Evolutionary conservation across 1,140 invertebrate species (phyloP).

Genomic region (Pogonomyrmex barbatus): DNA sequence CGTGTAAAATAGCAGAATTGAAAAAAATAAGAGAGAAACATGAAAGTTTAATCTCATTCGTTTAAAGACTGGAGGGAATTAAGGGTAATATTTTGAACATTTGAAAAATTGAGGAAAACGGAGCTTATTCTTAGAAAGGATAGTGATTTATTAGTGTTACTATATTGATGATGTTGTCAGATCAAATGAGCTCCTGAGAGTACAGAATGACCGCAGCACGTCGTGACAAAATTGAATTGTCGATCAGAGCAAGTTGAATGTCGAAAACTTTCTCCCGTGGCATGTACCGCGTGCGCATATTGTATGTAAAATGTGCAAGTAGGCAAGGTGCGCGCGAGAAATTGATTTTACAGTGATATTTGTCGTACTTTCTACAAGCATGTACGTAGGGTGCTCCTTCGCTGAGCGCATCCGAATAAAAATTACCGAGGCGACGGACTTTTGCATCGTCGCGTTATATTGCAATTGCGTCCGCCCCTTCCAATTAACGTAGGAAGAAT

Average conservation of each 20-base stretch:
- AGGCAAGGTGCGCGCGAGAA: constrained; percentile 26
- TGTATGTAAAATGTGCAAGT: constrained; percentile 42
- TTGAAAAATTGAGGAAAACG: not conserved
- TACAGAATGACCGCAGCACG: not conserved
- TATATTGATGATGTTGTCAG: not conserved
- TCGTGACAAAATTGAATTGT: constrained; percentile 19
- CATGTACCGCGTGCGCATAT: constrained; percentile 2
- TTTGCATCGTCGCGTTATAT: not conserved
- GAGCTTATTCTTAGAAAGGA: not conserved
- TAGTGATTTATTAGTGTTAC: not conserved
- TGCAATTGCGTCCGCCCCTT: not conserved
- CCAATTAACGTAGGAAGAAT: not conserved
- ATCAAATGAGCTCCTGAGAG: not conserved
- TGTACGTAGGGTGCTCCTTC: not conserved
- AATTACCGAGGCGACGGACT: not conserved
- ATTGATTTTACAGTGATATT: constrained; percentile 44
- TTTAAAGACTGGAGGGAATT: not conserved
- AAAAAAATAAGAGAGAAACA: not conserved
- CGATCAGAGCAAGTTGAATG: constrained; percentile 7
- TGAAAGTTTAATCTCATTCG: not conserved
- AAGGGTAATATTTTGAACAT: not conserved
- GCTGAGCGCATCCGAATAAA: not conserved
- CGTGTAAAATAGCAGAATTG: not conserved
- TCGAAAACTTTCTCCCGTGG: constrained; percentile 40
- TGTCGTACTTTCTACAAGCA: constrained; percentile 5